phyloP scores from a whole-genome alignment of 1,140 invertebrate genomes.

The Magallana gigas region DNA sequence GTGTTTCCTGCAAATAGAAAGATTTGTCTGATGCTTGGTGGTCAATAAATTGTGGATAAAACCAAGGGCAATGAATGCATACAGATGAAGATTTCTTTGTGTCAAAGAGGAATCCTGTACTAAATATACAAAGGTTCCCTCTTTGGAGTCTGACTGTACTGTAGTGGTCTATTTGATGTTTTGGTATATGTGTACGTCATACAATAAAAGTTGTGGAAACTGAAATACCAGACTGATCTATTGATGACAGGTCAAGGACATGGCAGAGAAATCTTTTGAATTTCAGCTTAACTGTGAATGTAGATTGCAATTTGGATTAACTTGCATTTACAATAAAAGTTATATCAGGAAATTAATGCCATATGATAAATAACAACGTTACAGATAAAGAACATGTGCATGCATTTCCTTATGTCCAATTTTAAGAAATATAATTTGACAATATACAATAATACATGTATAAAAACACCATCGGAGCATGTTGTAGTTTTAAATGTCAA shows the following conservation, averaged over 20 bases:
- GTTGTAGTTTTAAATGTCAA: too few relatives aligned
- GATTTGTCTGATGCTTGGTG: neutral
- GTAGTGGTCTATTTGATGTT: neutral
- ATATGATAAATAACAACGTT: too few relatives aligned
- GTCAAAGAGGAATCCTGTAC: neutral
- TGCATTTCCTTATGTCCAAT: too few relatives aligned
- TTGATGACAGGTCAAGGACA: neutral
- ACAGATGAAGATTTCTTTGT: neutral
- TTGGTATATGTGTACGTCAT: neutral
- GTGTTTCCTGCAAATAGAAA: neutral
- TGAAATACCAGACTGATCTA: too few relatives aligned
- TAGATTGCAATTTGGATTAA: too few relatives aligned
- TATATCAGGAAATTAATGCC: too few relatives aligned
- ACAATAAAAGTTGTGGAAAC: too few relatives aligned
- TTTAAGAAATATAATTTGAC: too few relatives aligned
- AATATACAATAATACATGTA: too few relatives aligned
- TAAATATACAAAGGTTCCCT: neutral
- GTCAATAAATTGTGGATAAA: neutral
- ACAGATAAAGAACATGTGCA: too few relatives aligned
- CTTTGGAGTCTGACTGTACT: neutral
- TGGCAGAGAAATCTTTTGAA: neutral
- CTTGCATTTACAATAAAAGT: too few relatives aligned
- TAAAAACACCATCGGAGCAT: too few relatives aligned
- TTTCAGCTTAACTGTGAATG: neutral
- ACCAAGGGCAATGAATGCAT: neutral